These are phyloP conservation scores for Castor canadensis DNA, from an alignment of 2,113 vertebrate genomes.

Conservation along the genomic window DNA sequence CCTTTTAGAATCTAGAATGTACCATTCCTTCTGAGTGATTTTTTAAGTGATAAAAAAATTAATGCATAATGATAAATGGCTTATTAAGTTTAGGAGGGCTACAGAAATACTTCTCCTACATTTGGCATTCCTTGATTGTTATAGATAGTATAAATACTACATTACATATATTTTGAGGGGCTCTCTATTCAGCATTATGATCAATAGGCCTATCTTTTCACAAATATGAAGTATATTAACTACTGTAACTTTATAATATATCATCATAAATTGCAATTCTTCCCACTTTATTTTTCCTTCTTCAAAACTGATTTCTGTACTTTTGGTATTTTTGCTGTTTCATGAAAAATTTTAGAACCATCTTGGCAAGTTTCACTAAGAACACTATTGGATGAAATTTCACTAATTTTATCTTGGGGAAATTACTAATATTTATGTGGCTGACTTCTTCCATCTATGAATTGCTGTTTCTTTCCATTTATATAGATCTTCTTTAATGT, in stretches of 20 bases:
- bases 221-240: conserved; percentile 17
- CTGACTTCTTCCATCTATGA: not conserved
- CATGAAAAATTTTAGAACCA: not conserved
- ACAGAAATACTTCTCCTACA: not conserved
- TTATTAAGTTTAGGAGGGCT: not conserved
- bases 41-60: not conserved
- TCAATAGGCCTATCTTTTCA: not conserved
- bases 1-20: not conserved
- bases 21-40: not conserved
- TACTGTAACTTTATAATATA: not conserved
- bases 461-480: not conserved
- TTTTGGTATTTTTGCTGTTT: not conserved
- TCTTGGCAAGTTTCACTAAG: not conserved
- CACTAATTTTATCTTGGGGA: not conserved
- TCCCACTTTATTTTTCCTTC: not conserved
- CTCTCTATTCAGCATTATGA: not conserved
- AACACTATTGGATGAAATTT: not conserved
- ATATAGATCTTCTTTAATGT: not conserved
- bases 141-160: not conserved
- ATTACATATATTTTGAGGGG: not conserved
- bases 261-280: not conserved
- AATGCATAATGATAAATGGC: not conserved
- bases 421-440: not conserved
- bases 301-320: not conserved
- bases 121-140: conserved; percentile 37